Conservation (phyloP, 92 coral and sea anemone genomes). For the Blastomussa wellsi region DNA sequence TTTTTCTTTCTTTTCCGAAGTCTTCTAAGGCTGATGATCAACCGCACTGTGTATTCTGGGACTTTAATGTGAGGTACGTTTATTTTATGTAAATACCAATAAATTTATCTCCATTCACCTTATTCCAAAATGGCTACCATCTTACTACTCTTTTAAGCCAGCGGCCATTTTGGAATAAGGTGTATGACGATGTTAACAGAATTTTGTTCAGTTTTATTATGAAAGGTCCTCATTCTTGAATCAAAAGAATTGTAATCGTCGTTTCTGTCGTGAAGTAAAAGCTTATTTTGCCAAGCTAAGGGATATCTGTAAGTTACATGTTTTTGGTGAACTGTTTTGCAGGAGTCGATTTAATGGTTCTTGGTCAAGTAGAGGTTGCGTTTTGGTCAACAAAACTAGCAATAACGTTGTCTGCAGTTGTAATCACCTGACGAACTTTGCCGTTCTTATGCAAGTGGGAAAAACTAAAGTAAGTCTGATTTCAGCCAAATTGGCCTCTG, state of each 20-base stretch:
- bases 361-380: constrained; percentile 70
- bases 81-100: background rate
- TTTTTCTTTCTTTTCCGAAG: background rate
- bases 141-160: too few species aligned
- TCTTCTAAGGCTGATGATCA: constrained; percentile 5
- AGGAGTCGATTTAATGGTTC: constrained; percentile 56
- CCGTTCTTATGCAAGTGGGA: constrained; percentile 67
- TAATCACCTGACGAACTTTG: constrained; percentile 75
- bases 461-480: constrained; percentile 39
- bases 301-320: background rate
- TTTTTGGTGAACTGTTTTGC: background rate
- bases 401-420: constrained; percentile 55
- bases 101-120: background rate
- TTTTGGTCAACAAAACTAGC: constrained; percentile 22
- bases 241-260: background rate
- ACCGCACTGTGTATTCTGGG: constrained; percentile 71
- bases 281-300: background rate
- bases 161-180: too few species aligned
- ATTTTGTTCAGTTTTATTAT: too few species aligned
- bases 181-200: background rate
- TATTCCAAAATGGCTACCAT: too few species aligned
- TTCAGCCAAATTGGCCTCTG: too few species aligned
- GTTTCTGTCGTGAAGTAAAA: background rate
- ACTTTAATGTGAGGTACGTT: constrained; percentile 35
- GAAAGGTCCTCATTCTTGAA: too few species aligned